Percentiles rank a stretch among this genome's conserved stretches.
phyloP scores from a whole-genome alignment of 2,888 invertebrate species.

The Fragum fragum region DNA sequence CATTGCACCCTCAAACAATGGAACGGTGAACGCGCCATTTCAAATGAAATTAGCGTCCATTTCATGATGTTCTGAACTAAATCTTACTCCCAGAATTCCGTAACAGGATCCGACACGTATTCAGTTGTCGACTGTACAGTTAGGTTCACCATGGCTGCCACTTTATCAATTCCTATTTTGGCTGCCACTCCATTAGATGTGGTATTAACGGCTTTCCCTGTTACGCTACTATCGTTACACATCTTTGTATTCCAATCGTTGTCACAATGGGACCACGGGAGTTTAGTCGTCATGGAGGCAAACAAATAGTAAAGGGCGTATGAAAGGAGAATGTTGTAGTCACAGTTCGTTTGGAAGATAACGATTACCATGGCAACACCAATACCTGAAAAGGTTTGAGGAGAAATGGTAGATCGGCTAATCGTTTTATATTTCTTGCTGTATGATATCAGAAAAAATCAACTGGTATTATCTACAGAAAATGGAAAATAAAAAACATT shows the following conservation, averaged over 20 bases:
- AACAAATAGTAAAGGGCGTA: slow-evolving; percentile 94
- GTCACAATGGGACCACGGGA: slow-evolving; percentile 94
- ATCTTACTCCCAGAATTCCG: slow-evolving; percentile 88
- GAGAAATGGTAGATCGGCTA: too few species aligned
- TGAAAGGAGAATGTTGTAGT: slow-evolving; percentile 92
- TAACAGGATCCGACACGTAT: slow-evolving; percentile 52
- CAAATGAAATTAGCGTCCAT: too few species aligned
- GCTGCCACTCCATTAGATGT: not conserved
- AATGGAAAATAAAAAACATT: too few species aligned
- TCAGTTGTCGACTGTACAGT: not conserved
- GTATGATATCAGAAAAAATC: too few species aligned
- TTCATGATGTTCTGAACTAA: too few species aligned
- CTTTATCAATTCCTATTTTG: not conserved
- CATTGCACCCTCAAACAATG: too few species aligned
- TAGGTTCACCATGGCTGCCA: not conserved
- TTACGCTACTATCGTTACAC: slow-evolving; percentile 49
- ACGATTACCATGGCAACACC: slow-evolving; percentile 86
- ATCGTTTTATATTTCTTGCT: too few species aligned
- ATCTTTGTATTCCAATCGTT: slow-evolving; percentile 93
- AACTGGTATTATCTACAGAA: too few species aligned
- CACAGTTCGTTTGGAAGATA: slow-evolving; percentile 84
- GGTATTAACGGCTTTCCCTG: not conserved
- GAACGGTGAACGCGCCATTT: too few species aligned
- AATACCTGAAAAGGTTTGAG: slow-evolving; percentile 86
- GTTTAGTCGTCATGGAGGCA: slow-evolving; percentile 90